Conservation (phyloP, 2,797 vertebrate genomes). For the Hyperoplus lanceolatus region DNA sequence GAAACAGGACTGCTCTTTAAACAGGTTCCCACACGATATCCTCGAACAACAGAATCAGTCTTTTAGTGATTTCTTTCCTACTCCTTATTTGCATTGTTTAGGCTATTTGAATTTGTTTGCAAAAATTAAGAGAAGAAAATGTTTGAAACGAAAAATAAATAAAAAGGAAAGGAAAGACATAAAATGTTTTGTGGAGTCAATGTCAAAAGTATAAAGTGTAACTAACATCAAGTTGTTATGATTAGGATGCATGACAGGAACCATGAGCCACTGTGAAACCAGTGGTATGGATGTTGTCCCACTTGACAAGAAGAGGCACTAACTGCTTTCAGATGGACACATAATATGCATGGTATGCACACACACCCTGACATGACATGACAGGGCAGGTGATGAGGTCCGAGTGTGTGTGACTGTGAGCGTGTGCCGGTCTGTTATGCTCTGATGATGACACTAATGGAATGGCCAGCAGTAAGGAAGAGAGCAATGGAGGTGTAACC, state of each 20-base stretch:
- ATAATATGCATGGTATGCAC: background rate
- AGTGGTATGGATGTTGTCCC: background rate
- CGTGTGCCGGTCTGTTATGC: constrained; percentile 26
- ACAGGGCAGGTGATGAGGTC: constrained; percentile 21
- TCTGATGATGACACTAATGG: constrained; percentile 58
- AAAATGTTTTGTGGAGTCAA: no score
- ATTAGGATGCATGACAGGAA: background rate
- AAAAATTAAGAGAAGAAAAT: background rate
- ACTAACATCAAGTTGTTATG: background rate
- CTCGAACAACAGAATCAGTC: background rate
- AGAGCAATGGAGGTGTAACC: constrained; percentile 51
- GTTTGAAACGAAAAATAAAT: background rate
- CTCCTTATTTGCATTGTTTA: background rate
- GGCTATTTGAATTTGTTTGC: background rate
- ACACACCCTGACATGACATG: background rate
- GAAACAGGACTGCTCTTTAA: background rate
- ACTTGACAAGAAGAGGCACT: background rate
- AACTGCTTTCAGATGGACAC: background rate
- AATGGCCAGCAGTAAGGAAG: constrained; percentile 35
- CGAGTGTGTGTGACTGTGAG: constrained; percentile 13
- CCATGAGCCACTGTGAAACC: background rate
- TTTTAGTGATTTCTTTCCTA: background rate
- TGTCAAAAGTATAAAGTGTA: background rate
- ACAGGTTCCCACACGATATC: background rate
- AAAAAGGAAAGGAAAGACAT: background rate